Conservation (phyloP, 2,113 vertebrate species). For the Pangasianodon gigas region DNA sequence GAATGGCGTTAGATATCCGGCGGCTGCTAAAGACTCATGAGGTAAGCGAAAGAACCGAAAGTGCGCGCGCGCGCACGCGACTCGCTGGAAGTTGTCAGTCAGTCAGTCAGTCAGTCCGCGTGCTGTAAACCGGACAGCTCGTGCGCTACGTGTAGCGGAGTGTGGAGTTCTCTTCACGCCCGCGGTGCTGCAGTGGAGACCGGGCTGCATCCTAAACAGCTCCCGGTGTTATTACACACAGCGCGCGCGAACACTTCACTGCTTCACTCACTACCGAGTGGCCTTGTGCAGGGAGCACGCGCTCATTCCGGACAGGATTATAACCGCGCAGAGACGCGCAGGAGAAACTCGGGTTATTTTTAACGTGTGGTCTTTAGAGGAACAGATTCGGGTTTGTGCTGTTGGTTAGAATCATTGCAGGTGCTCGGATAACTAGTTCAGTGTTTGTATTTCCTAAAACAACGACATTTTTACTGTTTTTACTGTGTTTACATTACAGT, state of each 20-base stretch:
- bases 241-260: not conserved
- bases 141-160: not conserved
- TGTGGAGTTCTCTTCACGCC: not conserved
- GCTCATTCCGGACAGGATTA: not conserved
- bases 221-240: not conserved
- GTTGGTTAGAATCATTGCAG: not conserved
- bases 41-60: slow-evolving; percentile 9
- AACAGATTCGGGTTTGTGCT: not conserved
- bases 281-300: not conserved
- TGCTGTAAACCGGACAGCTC: not conserved
- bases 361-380: not conserved
- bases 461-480: not conserved
- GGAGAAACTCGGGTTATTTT: not conserved
- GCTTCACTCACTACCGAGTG: not conserved
- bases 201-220: not conserved
- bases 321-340: not conserved
- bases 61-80: slow-evolving; percentile 13
- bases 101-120: not conserved
- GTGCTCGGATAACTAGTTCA: not conserved
- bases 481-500: not conserved
- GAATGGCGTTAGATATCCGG: not conserved
- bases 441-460: not conserved
- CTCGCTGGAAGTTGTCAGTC: slow-evolving; percentile 4
- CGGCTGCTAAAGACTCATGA: not conserved
- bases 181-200: not conserved